These are phyloP conservation scores for Epirrhoe tristata DNA, from an alignment of 2,888 invertebrate species.

Conservation along the genomic window DNA sequence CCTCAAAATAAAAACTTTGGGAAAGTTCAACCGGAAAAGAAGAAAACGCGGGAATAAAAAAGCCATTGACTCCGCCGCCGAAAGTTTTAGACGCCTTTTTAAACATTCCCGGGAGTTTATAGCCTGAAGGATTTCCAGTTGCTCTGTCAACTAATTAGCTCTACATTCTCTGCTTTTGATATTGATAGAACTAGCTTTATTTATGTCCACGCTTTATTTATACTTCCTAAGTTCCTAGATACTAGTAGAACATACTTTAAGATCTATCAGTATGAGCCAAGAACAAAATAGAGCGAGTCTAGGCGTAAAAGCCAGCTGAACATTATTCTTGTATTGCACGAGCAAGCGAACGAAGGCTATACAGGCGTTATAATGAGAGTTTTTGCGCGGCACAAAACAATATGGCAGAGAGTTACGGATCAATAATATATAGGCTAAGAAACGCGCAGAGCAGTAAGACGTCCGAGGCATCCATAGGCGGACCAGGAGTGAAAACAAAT, in stretches of 20 bases:
- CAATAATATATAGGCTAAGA: slow-evolving; percentile 84
- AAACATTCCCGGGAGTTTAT: slow-evolving; percentile 70
- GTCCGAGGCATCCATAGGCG: slow-evolving; percentile 62
- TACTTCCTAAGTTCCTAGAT: background rate
- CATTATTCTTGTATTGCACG: background rate
- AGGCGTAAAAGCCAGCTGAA: background rate
- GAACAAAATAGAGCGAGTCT: background rate
- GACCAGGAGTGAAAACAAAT: slow-evolving; percentile 80
- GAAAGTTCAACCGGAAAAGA: slow-evolving; percentile 82
- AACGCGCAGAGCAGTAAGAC: slow-evolving; percentile 65
- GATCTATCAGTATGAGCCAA: too few species aligned
- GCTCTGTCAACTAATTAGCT: slow-evolving; percentile 73
- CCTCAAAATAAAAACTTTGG: slow-evolving; percentile 80
- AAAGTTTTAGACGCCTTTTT: slow-evolving; percentile 79
- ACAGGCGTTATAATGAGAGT: slow-evolving; percentile 22
- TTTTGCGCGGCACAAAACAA: slow-evolving; percentile 57
- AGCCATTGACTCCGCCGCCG: slow-evolving; percentile 81
- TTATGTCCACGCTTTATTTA: background rate
- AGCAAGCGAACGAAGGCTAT: background rate
- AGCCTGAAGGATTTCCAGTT: slow-evolving; percentile 67
- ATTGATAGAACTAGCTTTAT: slow-evolving; percentile 2
- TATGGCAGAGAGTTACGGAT: slow-evolving; percentile 71
- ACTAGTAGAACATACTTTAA: background rate
- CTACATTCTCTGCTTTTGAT: slow-evolving; percentile 10
- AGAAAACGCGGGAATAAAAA: slow-evolving; percentile 83